Base-by-base conservation (phyloP, 2,797 vertebrate genomes). In the Jordanella pulchra region DNA sequence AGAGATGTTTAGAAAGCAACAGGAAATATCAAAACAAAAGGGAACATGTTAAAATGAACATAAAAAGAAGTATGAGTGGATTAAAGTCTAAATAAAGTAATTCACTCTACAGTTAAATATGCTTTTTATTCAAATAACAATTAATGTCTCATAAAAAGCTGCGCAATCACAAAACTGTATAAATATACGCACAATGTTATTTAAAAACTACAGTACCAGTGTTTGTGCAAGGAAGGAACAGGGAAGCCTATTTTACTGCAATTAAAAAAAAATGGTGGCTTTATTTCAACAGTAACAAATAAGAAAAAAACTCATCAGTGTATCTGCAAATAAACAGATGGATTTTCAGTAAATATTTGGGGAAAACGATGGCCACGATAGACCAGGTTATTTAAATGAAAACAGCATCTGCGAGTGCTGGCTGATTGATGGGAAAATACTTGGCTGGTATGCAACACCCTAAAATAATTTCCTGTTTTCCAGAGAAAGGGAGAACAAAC, bases 391-490 rank as follows among this genome's bases (percentile, higher is more conserved):
- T 53, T 67, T 71, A 73, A 56, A 87, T 69, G 64, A 84, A 84
- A 79, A 75, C 72, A 76, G 77, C 81, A 81, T 87, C 78, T 74
- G 73, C 64, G 54, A 76, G 48, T 44, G 56, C 72, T 35, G 60
- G 73, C 72, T 75, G 76, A 69, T 77, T 39, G 39, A 69, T 78
- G 73, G 42, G 69, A 68, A 85, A 77, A 71, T 51, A 69, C 61
- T 78, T 83, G 72, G 71, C 76, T 30, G 10, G n/a, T 60, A 35
- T 77, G 72, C 55, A 77, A 65, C 53, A 64, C 65, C 48, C 70
- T 77, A 32, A 77, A 75, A 83, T 72, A 61, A 87, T 79, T 83
- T 87, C 75, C 74, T 82, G 81, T 83, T 84, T 76, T 69, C 45
- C 50, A 44, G 48, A 67, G 58, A 73, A 67, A 50, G 27, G 67